Evolutionary conservation across 2,888 invertebrate genomes (phyloP).

Genomic region (Athripsodes cinereus): DNA sequence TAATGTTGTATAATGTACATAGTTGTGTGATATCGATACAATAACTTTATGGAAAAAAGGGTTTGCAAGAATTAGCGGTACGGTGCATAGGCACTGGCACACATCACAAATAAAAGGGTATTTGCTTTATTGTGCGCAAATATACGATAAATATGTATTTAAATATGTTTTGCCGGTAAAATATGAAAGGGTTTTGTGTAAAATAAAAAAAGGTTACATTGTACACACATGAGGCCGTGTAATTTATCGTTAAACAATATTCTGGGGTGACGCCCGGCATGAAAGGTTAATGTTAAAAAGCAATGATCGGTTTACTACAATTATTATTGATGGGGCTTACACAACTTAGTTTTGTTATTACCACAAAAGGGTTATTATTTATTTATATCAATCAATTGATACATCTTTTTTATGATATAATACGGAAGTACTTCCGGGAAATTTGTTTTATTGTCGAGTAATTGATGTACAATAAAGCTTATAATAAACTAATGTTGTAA

Average conservation of each 20-base stretch:
- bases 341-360: conserved; percentile 17
- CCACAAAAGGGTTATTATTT: conserved; percentile 19
- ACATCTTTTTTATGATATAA: conserved; percentile 10
- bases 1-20: background rate
- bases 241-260: conserved; percentile 26
- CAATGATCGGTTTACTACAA: conserved; percentile 19
- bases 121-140: conserved; percentile 21
- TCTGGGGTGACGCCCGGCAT: conserved; percentile 20
- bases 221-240: conserved; percentile 19
- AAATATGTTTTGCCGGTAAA: conserved; percentile 16
- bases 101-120: conserved; percentile 17
- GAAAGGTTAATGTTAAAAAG: conserved; percentile 19
- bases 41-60: background rate
- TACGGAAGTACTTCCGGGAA: conserved; percentile 9
- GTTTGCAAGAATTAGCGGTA: background rate
- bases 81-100: background rate
- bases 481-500: no score
- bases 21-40: background rate
- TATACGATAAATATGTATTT: conserved; percentile 23
- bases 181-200: conserved; percentile 20
- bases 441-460: conserved; percentile 1
- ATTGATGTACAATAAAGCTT: conserved; percentile 3
- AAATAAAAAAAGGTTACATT: conserved; percentile 17
- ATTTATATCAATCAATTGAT: conserved; percentile 12
- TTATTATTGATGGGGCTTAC: conserved; percentile 22